A percentile compares a stretch with the other conserved stretches of the same genome.
phyloP scores from a whole-genome alignment of 1,140 invertebrate genomes.

The Mactra quadrangularis region DNA sequence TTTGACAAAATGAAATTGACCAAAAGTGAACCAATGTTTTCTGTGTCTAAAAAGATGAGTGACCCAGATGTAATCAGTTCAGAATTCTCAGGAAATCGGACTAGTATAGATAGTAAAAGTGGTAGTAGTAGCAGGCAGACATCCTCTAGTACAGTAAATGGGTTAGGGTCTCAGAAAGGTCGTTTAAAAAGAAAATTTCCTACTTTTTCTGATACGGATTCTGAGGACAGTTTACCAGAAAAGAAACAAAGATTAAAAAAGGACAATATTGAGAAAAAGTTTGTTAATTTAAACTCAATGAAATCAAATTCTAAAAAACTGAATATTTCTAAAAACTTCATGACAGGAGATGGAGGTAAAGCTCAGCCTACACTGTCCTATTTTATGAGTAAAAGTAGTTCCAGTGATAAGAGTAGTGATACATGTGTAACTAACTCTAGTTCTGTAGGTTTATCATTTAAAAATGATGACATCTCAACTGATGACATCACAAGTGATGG shows the following conservation, averaged over 20 bases:
- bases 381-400: slow-evolving; percentile 39
- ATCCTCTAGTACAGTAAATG: not conserved
- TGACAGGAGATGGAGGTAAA: slow-evolving; percentile 30
- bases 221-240: slow-evolving; percentile 23
- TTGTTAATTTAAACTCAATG: slow-evolving; percentile 41
- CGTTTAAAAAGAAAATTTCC: slow-evolving; percentile 54
- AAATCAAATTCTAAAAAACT: slow-evolving; percentile 26
- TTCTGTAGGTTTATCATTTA: not conserved
- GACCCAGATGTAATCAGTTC: not conserved
- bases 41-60: not conserved
- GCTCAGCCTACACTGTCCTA: slow-evolving; percentile 42
- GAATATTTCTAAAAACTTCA: slow-evolving; percentile 44
- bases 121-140: not conserved
- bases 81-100: not conserved
- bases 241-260: slow-evolving; percentile 12
- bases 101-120: not conserved
- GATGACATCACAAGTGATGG: slow-evolving; percentile 3
- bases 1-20: no score
- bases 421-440: not conserved
- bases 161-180: not conserved
- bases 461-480: not conserved
- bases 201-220: slow-evolving; percentile 53
- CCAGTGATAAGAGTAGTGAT: not conserved
- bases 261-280: not conserved
- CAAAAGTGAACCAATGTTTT: no score